Evolutionary conservation across 2,888 invertebrate genomes (phyloP), one percentile per base, ranked within the genome.

Genomic region (Morinoia aosen): DNA sequence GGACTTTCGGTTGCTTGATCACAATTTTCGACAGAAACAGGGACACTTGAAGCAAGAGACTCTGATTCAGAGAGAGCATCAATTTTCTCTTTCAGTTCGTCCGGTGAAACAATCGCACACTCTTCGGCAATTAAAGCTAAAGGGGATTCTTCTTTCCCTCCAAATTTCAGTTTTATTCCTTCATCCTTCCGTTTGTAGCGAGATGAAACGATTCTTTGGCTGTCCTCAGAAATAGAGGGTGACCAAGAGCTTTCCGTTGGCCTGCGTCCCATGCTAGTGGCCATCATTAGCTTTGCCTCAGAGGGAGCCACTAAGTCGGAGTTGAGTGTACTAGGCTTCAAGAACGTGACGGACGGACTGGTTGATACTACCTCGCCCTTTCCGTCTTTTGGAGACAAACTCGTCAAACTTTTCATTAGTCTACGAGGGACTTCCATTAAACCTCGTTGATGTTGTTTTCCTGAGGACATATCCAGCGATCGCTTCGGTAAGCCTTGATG

Each of bases 121-220:
- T 90, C 90, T 90, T 90, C 90, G 40, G 90, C 40, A 90, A 90
- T 90, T 90, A 40, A 19, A 90, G 90, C 90, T 33, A 90, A 48
- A 90, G 90, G 39, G 10, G 90, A 16, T 90, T 90, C 90, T 39
- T 48, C 90, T 40, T 40, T 40, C 11, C 48, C 90, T 4, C 40
- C 8, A 1, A 90, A 90, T 90, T 90, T 90, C 5, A 19, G 16
- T 40, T 40, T 90, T 3, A 48, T 48, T 40, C 48, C 40, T 39
- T 90, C 90, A 90, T 90, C 90, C 19, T 33, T 39, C 40, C 90
- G 90, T 19, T 90, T 39, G 33, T 33, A 39, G 40, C 19, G 90
- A 90, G 48, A 90, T 40, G 14, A 90, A 90, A 90, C 40, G 39
- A 14, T 39, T 39, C 40, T 90, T 40, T 90, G 39, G 39, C 19